These are phyloP conservation scores for Corythornis vintsioides DNA, from an alignment of 2,113 vertebrate species.

Conservation along the genomic window DNA sequence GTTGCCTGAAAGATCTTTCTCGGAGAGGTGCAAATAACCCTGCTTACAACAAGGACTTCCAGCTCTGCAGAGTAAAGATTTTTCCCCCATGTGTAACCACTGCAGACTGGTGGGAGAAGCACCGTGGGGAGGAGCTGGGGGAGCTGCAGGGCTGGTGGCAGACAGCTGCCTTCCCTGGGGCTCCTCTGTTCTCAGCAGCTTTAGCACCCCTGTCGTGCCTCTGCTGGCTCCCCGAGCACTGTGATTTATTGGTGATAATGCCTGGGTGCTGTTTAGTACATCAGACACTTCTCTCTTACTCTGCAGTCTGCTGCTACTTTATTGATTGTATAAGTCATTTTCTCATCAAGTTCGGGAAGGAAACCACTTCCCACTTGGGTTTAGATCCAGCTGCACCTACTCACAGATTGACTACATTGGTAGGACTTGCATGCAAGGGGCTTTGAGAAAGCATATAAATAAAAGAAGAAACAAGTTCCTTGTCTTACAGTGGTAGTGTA, in stretches of 20 bases:
- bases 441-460: neutral
- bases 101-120: neutral
- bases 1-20: neutral
- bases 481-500: neutral
- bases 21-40: neutral
- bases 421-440: neutral
- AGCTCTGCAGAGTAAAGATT: fast-evolving
- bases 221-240: neutral
- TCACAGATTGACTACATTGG: neutral
- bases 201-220: neutral
- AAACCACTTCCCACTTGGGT: conserved; percentile 18
- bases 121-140: neutral
- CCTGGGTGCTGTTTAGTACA: neutral
- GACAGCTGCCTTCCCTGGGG: neutral
- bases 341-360: neutral
- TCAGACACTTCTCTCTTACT: neutral
- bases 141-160: neutral
- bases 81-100: neutral
- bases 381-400: neutral
- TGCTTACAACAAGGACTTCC: neutral
- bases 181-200: neutral
- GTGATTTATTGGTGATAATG: neutral
- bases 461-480: neutral
- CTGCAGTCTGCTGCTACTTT: neutral
- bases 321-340: conserved; percentile 42